These are phyloP conservation scores for Drosophila arizonae DNA, from an alignment of 1,140 invertebrate species.

Conservation along the genomic window DNA sequence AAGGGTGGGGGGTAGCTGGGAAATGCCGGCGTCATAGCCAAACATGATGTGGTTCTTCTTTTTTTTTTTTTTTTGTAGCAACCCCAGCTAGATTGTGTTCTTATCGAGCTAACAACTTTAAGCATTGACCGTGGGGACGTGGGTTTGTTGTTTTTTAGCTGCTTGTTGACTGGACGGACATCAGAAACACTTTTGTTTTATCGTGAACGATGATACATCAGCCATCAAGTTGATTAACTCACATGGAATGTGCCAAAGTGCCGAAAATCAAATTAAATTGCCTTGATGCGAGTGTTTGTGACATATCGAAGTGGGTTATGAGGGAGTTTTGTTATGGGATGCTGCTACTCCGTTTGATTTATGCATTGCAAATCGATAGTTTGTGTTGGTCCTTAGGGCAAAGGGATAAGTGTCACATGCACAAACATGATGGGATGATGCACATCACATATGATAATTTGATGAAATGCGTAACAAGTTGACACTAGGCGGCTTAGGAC, in stretches of 20 bases:
- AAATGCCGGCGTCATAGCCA: slow-evolving; percentile 9
- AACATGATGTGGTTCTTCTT: slow-evolving; percentile 3
- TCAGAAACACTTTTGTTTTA: slow-evolving; percentile 70
- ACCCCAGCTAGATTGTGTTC: slow-evolving; percentile 56
- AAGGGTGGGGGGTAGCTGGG: slow-evolving; percentile 5
- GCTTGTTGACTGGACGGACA: slow-evolving; percentile 49
- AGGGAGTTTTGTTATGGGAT: slow-evolving; percentile 23
- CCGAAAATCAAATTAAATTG: slow-evolving; percentile 82
- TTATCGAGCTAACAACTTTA: slow-evolving; percentile 41
- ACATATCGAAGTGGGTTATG: slow-evolving; percentile 64
- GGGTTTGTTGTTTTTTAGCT: slow-evolving; percentile 50
- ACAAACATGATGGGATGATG: slow-evolving; percentile 41
- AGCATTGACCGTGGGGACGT: slow-evolving; percentile 41
- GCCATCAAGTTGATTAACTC: slow-evolving; percentile 77
- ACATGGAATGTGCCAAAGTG: slow-evolving; percentile 64
- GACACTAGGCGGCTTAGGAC: slow-evolving; percentile 1
- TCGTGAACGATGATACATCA: slow-evolving; percentile 72
- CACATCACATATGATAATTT: slow-evolving; percentile 38
- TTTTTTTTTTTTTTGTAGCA: not conserved
- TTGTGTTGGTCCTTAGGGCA: slow-evolving; percentile 69
- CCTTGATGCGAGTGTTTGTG: slow-evolving; percentile 77
- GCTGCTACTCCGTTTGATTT: slow-evolving; percentile 55
- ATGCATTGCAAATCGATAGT: slow-evolving; percentile 74
- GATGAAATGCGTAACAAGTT: slow-evolving; percentile 23
- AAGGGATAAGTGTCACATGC: slow-evolving; percentile 72